Evolutionary conservation across 2,888 invertebrate genomes (phyloP).

Genomic region (Andrena fulva): DNA sequence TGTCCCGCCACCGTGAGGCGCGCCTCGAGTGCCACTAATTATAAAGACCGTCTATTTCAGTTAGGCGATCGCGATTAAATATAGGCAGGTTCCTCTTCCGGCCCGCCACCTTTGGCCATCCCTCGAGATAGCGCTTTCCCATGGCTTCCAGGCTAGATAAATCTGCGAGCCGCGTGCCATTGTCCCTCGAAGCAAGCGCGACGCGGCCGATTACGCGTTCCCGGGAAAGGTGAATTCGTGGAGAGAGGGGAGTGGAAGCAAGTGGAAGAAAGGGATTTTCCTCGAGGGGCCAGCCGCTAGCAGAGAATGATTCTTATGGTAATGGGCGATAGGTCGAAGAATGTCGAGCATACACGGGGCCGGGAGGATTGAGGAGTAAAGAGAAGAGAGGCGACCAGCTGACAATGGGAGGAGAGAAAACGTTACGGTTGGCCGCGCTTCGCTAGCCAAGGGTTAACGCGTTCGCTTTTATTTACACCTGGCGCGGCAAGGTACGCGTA

Average conservation of each 20-base stretch:
- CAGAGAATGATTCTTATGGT: constrained; percentile 62
- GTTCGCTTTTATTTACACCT: constrained; percentile 72
- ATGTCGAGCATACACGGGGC: constrained; percentile 36
- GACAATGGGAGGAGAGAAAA: constrained; percentile 66
- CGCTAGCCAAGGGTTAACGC: constrained; percentile 57
- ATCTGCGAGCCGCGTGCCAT: no score
- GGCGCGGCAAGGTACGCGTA: constrained; percentile 36
- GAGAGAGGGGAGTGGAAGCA: neutral
- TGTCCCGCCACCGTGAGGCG: neutral
- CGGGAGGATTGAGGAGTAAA: constrained; percentile 13
- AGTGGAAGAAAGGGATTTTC: neutral
- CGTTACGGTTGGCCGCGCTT: constrained; percentile 68
- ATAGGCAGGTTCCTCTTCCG: constrained; percentile 26
- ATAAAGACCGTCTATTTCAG: constrained; percentile 28
- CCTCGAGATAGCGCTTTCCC: neutral
- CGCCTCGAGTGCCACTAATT: constrained; percentile 32
- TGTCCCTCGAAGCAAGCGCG: no score
- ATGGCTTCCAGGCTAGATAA: neutral
- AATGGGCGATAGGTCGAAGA: constrained; percentile 54
- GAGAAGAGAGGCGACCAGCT: constrained; percentile 53
- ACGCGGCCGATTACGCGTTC: no score
- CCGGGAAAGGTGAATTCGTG: neutral
- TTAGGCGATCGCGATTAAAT: constrained; percentile 3
- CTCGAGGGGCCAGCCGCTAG: neutral
- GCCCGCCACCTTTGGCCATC: neutral